Base-by-base conservation (phyloP, 2,888 invertebrate species). In the Hyalella azteca region DNA sequence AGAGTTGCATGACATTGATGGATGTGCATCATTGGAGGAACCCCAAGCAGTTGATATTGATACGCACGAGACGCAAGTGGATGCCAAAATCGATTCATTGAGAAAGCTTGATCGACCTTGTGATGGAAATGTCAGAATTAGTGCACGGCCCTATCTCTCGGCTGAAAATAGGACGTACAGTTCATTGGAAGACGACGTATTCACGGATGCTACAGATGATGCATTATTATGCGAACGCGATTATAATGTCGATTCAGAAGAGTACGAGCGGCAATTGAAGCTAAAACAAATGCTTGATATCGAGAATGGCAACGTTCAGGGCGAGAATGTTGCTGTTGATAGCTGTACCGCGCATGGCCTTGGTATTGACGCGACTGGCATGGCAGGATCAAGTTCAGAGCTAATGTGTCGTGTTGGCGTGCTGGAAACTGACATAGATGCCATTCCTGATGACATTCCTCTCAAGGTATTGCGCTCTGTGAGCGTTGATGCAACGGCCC, bases 391-490 rank as follows among this genome's bases (percentile, higher is more conserved):
- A n/a, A n/a, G n/a, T n/a, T n/a, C n/a, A n/a, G 29, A 15, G 19
- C 19, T 29, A 7, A 29, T 19, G 11, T 66, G 66, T 19, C 66
- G 36, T 22, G 29, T 19, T 66, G 66, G 66, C 19, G 75, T 75
- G 22, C 40, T 75, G 4, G 75, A 75, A 29, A 75, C 75, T 1
- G 40, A 75, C 45, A 75, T 75, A n/a, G 75, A 75, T 22, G 75
- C 40, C 45, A 29, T 66, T 36, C 39, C 66, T 36, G 66, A 36
- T 36, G 66, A 66, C 66, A 36, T 66, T 7, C 66, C 36, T 36
- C 5, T 66, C 13, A 66, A 66, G 19, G 3, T 19, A 36, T 36
- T 29, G 39, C 66, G 19, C 1, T 36, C 32, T 19, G 9, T 5
- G 11, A 0, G 36, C 40, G 60, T 13, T 9, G 41, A 60, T 41